A percentile compares a stretch with the other conserved stretches of the same genome.
These are phyloP conservation scores for Bacillus rossius DNA, from an alignment of 1,140 invertebrate genomes.

Conservation along the genomic window DNA sequence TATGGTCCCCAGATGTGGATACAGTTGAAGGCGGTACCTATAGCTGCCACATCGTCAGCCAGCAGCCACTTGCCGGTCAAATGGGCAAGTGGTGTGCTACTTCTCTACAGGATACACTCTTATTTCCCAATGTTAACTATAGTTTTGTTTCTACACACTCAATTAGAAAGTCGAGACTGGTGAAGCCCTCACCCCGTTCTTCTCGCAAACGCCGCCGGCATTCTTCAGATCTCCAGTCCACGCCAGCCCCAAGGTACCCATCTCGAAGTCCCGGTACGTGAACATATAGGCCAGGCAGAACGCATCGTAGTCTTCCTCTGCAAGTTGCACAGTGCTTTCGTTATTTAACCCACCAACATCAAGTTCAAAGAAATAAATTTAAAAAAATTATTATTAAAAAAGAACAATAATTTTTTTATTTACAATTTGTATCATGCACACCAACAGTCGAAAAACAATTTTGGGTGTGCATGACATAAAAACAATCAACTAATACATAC, in stretches of 20 bases:
- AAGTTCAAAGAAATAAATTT: neutral
- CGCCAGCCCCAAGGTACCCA: constrained; percentile 94
- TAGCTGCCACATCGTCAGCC: too few relatives aligned
- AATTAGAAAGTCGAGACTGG: too few relatives aligned
- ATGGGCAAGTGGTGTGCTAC: too few relatives aligned
- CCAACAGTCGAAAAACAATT: neutral
- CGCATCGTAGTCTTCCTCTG: constrained; percentile 95
- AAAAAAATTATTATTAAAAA: neutral
- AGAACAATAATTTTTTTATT: neutral
- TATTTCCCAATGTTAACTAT: too few relatives aligned
- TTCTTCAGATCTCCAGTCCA: constrained; percentile 96
- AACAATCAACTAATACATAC: too few relatives aligned
- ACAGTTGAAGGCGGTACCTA: too few relatives aligned
- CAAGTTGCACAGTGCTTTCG: constrained; percentile 23
- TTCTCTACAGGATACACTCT: too few relatives aligned
- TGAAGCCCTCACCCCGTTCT: constrained; percentile 82
- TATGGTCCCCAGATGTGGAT: too few relatives aligned
- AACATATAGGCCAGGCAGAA: constrained; percentile 99
- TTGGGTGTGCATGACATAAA: too few relatives aligned
- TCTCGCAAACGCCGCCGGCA: constrained; percentile 90
- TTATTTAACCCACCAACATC: neutral
- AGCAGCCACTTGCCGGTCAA: too few relatives aligned
- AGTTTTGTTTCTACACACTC: too few relatives aligned
- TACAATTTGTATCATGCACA: too few relatives aligned
- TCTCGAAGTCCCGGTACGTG: constrained; percentile 97